phyloP scores from a whole-genome alignment of 2,797 vertebrate genomes.

The Echeneis naucrates region DNA sequence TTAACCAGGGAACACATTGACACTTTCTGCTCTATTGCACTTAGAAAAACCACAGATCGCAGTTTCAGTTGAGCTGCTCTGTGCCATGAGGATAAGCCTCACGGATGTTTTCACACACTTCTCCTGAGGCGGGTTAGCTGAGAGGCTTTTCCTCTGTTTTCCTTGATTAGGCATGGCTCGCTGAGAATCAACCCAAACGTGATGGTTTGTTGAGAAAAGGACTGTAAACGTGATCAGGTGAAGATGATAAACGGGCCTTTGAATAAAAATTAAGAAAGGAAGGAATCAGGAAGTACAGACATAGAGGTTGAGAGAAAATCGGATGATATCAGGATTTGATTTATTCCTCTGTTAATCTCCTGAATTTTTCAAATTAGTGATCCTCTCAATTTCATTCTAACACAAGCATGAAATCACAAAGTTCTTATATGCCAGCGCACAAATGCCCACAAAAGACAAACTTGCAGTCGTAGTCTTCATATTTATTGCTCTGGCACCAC shows the following conservation, averaged over 20 bases:
- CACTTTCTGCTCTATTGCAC: slow-evolving; percentile 18
- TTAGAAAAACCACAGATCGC: slow-evolving; percentile 19
- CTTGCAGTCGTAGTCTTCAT: slow-evolving; percentile 34
- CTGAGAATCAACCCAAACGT: slow-evolving; percentile 23
- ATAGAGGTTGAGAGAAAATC: neutral
- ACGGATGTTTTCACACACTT: slow-evolving; percentile 43
- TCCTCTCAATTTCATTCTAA: slow-evolving; percentile 48
- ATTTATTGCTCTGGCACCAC: slow-evolving; percentile 66
- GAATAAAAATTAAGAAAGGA: no score
- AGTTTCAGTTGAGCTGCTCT: slow-evolving; percentile 12
- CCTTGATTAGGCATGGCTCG: slow-evolving; percentile 29
- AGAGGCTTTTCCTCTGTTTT: slow-evolving; percentile 40
- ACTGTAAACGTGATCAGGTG: neutral
- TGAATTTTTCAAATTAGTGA: slow-evolving; percentile 11
- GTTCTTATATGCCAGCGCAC: slow-evolving; percentile 25
- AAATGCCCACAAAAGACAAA: slow-evolving; percentile 51
- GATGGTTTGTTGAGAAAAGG: neutral
- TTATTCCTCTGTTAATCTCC: neutral
- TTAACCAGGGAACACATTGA: slow-evolving; percentile 28
- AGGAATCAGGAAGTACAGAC: neutral
- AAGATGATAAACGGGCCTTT: neutral
- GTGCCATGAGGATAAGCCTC: neutral
- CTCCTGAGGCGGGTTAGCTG: slow-evolving; percentile 21
- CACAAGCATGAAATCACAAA: slow-evolving; percentile 59
- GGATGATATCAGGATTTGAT: neutral